Base-by-base conservation (phyloP, 2,888 invertebrate species). In the Panopea generosa region DNA sequence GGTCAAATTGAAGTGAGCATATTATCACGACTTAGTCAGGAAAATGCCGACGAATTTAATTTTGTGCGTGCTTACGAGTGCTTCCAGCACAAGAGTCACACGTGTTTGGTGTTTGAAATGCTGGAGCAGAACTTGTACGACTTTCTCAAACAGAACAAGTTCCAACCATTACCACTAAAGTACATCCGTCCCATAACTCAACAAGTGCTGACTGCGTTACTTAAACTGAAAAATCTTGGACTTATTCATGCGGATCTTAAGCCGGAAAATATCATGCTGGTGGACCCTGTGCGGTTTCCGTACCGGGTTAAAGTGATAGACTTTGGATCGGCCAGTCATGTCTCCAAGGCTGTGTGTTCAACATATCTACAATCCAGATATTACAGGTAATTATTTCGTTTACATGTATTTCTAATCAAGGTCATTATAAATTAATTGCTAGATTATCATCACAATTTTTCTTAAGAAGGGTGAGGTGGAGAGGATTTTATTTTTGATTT, bases 201-300 rank as follows among this genome's bases (percentile, higher is more conserved):
- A 94, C 99, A 99, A 95, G 99, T 99, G 88, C 93, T 96, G 86
- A 96, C 96, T 71, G 96, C 96, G 75, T 94, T 96, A 89, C 93
- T 95, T 82, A 96, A 98, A 94, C 95, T 97, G 78, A 98, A 97
- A 96, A 98, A 99, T 96, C 95, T 99, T 92, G 99, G 99, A 85
- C 95, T 99, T 91, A 99, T 99, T 92, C 99, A 99, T 94, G 99
- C 99, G 81, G 99, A 99, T 94, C 94, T 99, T 91, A 99, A 99
- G 94, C 99, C 99, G 20, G 99, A 99, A 94, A 99, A 99, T 94
- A 99, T 99, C 92, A 99, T 99, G 99, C 94, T 99, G 93, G 99
- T 99, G 86, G 99, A 99, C 94, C 99, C 99, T 55, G 96, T 96
- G 72, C 95, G 99, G 83, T 98, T 99, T 93, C 99, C 99, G 1